Evolutionary conservation across 2,113 vertebrate genomes (phyloP), one percentile per base, ranked within the genome.

Genomic region (Tautogolabrus adspersus): DNA sequence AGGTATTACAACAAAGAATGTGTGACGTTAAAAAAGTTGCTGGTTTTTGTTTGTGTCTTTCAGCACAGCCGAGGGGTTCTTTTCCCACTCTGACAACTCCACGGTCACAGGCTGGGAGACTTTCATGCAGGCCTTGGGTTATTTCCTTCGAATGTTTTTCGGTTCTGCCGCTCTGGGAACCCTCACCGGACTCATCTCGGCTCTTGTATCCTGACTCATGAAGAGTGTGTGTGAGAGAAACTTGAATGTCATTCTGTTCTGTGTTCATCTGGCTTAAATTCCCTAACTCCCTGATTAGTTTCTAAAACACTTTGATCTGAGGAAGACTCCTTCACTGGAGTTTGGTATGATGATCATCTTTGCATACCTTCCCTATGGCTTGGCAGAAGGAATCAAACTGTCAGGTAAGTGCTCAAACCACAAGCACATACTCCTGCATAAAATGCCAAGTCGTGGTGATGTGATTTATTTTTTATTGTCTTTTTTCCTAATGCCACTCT

Each of bases 321-420:
- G 98, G 91, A 99, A 97, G 68, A 99, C 98, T 0, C 98, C 98
- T 0, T 99, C 98, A 16, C 88, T 99, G 46, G 98, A 99, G 91
- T 99, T 99, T 75, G 98, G 97, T 11, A 98, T 99, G 97, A 99
- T 99, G 98, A 98, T 99, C 49, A 99, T 99, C 77, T 99, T 99
- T 66, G 98, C 98, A 1, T 99, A 99, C 77, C 96, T 99, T 63
- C 98, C 98, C 0, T 99, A 99, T 0, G 97, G 98, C 18, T 95
- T 99, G 15, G 96, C 97, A 46, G 98, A 99, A 86, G 98, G 98
- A 7, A 97, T 98, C 89, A 97, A 98, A 11, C 95, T 99, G 46
- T 99, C 98, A 8, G 98, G 98, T 99, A 81, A 82, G 94, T 82
- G 13, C 44, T 65, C 37, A 26, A 30, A 40, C 19, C 38, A 52